Evolutionary conservation across 2,797 vertebrate species (phyloP).

Genomic region (Kryptolebias ocellatus): DNA sequence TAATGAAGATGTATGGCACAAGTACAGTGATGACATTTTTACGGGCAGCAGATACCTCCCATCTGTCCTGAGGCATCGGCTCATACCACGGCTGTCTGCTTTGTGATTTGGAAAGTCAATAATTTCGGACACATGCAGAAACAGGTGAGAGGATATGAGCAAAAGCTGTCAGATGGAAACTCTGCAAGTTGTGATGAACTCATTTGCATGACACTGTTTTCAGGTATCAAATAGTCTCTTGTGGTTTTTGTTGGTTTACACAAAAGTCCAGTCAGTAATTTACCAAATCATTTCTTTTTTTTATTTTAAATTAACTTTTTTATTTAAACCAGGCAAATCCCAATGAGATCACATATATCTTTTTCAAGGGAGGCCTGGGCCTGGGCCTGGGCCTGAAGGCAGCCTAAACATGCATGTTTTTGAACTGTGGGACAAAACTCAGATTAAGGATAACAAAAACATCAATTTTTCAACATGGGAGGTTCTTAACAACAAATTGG

Average conservation of each 20-base stretch:
- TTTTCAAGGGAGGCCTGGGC: no score
- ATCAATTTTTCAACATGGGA: no score
- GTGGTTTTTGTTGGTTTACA: background rate
- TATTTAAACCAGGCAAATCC: no score
- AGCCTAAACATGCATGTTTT: no score
- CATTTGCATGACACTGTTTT: slow-evolving; percentile 34
- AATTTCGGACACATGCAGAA: slow-evolving; percentile 35
- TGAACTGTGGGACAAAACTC: no score
- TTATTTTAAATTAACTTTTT: no score
- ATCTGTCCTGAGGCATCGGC: slow-evolving; percentile 49
- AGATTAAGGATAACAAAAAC: no score
- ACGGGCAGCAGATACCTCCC: slow-evolving; percentile 60
- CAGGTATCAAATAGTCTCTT: slow-evolving; percentile 6
- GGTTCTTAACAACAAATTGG: no score
- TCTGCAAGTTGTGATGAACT: slow-evolving; percentile 6
- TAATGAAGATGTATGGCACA: slow-evolving; percentile 75
- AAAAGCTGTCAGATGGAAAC: slow-evolving; percentile 33
- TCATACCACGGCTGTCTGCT: slow-evolving; percentile 48
- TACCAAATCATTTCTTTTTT: no score
- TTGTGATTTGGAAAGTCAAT: slow-evolving; percentile 46
- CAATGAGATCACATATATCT: no score
- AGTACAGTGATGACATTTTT: slow-evolving; percentile 67
- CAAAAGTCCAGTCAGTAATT: no score
- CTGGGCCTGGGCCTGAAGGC: no score
- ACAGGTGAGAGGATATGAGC: slow-evolving; percentile 32